These are phyloP conservation scores for Potorous gilbertii DNA, from an alignment of 2,797 vertebrate species.

Conservation along the genomic window DNA sequence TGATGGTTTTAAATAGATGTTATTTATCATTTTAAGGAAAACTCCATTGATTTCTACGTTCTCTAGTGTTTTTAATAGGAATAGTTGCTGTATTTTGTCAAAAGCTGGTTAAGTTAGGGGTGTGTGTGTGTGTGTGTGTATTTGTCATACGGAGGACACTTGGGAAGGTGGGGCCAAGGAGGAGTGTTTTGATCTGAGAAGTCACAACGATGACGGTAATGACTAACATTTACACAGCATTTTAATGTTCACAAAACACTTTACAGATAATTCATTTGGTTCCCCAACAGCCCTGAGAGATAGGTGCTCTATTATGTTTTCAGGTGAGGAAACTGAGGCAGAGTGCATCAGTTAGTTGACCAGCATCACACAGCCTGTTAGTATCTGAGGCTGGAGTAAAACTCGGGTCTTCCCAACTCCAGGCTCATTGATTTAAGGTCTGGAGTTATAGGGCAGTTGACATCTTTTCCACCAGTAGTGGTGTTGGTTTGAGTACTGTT, in stretches of 20 bases:
- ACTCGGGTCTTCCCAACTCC: neutral
- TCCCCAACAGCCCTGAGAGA: neutral
- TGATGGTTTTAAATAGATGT: no score
- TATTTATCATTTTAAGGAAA: no score
- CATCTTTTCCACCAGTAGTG: neutral
- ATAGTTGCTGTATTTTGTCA: no score
- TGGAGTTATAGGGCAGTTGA: neutral
- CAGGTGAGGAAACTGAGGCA: neutral
- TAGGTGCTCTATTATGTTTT: neutral
- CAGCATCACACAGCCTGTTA: neutral
- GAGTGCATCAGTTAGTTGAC: neutral
- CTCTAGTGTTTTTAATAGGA: no score
- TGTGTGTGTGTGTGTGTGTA: neutral
- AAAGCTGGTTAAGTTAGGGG: no score
- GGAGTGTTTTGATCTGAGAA: neutral
- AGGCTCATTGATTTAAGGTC: neutral
- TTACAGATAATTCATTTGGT: neutral
- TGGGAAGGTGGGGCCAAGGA: neutral
- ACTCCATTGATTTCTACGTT: no score
- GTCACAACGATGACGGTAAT: neutral
- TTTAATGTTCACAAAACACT: neutral
- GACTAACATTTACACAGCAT: neutral
- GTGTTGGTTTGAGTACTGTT: no score
- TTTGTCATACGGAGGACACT: neutral
- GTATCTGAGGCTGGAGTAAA: neutral